Base-by-base conservation (phyloP, 2,888 invertebrate genomes). In the Ligdia adustata region DNA sequence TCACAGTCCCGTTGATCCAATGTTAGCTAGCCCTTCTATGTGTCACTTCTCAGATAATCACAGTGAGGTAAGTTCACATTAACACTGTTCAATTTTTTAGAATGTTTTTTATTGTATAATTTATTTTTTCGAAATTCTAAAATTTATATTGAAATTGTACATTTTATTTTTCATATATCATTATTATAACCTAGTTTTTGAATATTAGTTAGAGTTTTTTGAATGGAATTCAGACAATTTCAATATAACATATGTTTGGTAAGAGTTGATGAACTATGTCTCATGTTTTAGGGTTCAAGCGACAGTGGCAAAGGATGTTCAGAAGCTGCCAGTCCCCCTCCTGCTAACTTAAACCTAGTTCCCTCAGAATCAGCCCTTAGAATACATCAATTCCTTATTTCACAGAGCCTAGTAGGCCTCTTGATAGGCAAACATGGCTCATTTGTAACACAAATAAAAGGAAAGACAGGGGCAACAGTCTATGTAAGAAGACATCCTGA, bases 361-460 rank as follows among this genome's bases (percentile, higher is more conserved):
- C 78, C 83, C 47, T 74, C 81, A 38, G 79, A 86, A 53, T 71
- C 80, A 26, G 88, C 89, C 3, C 78, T 92, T 58, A 85, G 90
- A 62, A 88, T 89, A 83, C 94, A 94, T 73, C 94, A 96, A 74
- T 96, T 97, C 83, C 86, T 93, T 59, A 92, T 96, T 70, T 94
- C 94, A 27, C 94, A 94, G 71, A 85, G 91, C 44, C 87, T 97
- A 56, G 96, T 97, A 48, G 98, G 98, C 9, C 93, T 95, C 46
- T 90, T 98, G 61, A 98, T 98, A 77, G 98, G 98, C 26, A 93
- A 93, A 65, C 93, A 94, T 63, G 97, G 97, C 28, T 89, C 92
- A 26, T 95, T 95, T 82, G 94, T 98, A n/a, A 94, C 94, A 57
- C 92, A 92, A 68, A 95, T 97, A 58, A 95, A 96, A 77, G 89